Base-by-base conservation (phyloP, 37 sponge, comb jelly and placozoan genomes). In the Crambe crambe region DNA sequence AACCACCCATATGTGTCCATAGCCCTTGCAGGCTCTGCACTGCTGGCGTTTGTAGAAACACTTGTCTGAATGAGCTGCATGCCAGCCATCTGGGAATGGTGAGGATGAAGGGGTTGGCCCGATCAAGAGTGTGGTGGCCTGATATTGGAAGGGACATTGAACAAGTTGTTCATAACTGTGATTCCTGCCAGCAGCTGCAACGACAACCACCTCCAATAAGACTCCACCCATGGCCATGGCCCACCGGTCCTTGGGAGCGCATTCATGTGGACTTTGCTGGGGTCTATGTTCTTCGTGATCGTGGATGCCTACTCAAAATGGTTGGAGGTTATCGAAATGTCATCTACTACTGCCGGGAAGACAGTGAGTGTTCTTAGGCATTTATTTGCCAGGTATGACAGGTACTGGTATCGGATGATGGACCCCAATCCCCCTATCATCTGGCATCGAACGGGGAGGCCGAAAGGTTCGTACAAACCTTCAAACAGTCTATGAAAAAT, bases 341-440 rank as follows among this genome's bases (percentile, higher is more conserved):
- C n/a, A n/a, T n/a, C 1, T 59, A 59, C 62, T 20, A 76, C 62
- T 23, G 22, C 76, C 22, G 62, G 32, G 23, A 40, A 58, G 22
- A 76, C 61, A 31, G 17, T 76, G 41, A 40, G 60, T 12, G 76
- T 23, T 23, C 44, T 82, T 26, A 27, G 83, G 5, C 23, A 21
- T 6, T 15, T 64, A 37, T 82, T 82, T 82, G 65, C 83, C 8
- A 54, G 71, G 56, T 62, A 61, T 62, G 75, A 75, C 1, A 57
- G 57, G 3, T 39, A 32, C 4, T 77, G 18, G 82, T 81, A 18
- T 57, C 82, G 18, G 79, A 79, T 43, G 67, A 79, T 64, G 68
- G 79, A 21, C 67, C 79, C 37, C 67, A 66, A 37, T 79, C 67
- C 3, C 82, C 68, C 12, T 79, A 79, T 35, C 79, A 79, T 39